Evolutionary conservation across 2,797 vertebrate species (phyloP).

Genomic region (Phoeniculus purpureus): DNA sequence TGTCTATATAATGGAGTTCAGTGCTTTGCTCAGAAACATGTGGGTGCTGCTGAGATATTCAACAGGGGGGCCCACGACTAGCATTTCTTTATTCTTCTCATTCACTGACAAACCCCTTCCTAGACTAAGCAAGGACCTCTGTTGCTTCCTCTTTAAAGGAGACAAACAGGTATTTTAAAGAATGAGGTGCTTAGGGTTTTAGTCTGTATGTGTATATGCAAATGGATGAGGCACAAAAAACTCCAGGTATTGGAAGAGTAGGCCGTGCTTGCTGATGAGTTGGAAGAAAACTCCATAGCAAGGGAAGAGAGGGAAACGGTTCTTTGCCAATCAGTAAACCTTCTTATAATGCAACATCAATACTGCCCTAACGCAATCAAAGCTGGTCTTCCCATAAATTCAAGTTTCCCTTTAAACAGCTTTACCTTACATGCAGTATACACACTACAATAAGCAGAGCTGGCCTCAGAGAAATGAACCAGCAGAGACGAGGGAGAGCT

Average conservation of each 20-base stretch:
- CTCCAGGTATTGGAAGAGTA: not conserved
- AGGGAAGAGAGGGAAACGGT: not conserved
- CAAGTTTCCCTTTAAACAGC: not conserved
- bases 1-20: not conserved
- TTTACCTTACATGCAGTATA: not conserved
- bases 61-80: not conserved
- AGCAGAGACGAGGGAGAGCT: not conserved
- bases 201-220: not conserved
- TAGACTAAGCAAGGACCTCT: not conserved
- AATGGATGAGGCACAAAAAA: not conserved
- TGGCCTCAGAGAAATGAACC: not conserved
- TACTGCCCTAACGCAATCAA: not conserved
- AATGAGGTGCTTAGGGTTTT: not conserved
- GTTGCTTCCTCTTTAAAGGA: not conserved
- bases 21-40: not conserved
- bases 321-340: not conserved
- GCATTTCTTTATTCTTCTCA: not conserved
- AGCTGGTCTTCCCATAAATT: not conserved
- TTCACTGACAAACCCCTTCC: not conserved
- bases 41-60: not conserved
- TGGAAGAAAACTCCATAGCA: not conserved
- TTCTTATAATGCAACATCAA: not conserved
- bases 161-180: not conserved
- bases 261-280: not conserved
- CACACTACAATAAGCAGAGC: not conserved